phyloP scores from a whole-genome alignment of 2,113 vertebrate genomes.

The Strigops habroptila region DNA sequence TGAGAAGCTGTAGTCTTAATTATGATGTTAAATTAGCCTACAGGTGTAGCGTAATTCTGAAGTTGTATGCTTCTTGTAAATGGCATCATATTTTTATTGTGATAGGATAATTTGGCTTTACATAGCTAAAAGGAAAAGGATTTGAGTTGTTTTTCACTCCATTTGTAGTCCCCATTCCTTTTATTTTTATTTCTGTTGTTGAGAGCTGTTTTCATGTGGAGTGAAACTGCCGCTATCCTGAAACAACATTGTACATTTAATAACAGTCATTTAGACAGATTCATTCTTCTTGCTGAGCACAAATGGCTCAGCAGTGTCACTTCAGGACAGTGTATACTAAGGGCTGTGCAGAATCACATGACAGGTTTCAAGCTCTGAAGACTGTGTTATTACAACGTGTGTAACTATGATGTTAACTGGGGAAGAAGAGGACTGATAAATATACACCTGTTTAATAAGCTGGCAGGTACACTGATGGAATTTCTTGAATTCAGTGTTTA shows the following conservation, averaged over 20 bases:
- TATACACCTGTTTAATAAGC: background rate
- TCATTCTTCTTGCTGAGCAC: conserved; percentile 2
- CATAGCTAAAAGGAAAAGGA: background rate
- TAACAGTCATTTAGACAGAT: conserved; percentile 9
- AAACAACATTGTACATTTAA: background rate
- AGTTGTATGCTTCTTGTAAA: background rate
- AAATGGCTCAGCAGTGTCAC: background rate
- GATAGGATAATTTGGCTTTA: background rate
- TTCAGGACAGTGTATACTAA: background rate
- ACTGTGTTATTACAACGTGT: background rate
- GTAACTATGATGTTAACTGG: background rate
- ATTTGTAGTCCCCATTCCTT: background rate
- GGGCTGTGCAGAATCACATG: background rate
- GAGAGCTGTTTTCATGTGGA: background rate
- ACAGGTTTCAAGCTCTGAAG: background rate
- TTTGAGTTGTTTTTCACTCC: background rate
- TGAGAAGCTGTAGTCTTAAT: background rate
- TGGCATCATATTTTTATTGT: background rate
- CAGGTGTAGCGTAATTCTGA: background rate
- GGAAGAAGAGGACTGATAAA: background rate
- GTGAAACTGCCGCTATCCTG: background rate
- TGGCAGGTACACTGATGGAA: background rate
- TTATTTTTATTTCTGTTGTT: background rate
- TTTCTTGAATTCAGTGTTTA: background rate
- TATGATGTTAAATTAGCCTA: background rate